A percentile compares a stretch with the other conserved stretches of the same genome.
These are phyloP conservation scores for Epistrophe eligans DNA, from an alignment of 2,888 invertebrate genomes.

Conservation along the genomic window DNA sequence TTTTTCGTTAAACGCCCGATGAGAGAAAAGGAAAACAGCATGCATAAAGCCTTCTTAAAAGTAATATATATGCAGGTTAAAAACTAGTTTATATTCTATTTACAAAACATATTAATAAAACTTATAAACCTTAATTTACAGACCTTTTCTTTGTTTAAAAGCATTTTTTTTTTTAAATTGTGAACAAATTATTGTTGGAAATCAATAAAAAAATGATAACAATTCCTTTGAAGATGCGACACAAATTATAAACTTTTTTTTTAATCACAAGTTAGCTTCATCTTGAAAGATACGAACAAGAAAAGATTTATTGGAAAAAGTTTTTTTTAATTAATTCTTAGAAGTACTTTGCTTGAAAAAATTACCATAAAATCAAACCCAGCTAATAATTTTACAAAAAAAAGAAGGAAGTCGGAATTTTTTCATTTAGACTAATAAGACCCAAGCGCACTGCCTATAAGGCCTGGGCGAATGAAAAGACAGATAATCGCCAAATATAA, in stretches of 20 bases:
- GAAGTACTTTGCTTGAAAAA: no score
- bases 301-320: no score
- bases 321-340: no score
- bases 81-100: constrained; percentile 14
- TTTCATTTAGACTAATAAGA: no score
- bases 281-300: background rate
- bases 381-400: no score
- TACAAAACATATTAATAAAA: constrained; percentile 11
- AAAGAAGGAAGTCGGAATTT: no score
- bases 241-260: background rate
- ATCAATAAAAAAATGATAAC: background rate
- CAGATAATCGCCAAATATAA: no score
- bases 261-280: background rate
- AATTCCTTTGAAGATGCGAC: background rate
- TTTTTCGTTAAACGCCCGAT: background rate
- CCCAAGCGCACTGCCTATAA: no score
- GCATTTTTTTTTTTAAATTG: background rate
- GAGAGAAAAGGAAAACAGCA: background rate
- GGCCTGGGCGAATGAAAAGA: no score
- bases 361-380: no score
- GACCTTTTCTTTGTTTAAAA: background rate
- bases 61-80: background rate
- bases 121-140: constrained; percentile 2
- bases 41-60: constrained; percentile 12
- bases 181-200: background rate